Percentiles rank a stretch among this genome's conserved stretches.
Conservation (phyloP, 1,140 invertebrate species). For the Orius laevigatus region DNA sequence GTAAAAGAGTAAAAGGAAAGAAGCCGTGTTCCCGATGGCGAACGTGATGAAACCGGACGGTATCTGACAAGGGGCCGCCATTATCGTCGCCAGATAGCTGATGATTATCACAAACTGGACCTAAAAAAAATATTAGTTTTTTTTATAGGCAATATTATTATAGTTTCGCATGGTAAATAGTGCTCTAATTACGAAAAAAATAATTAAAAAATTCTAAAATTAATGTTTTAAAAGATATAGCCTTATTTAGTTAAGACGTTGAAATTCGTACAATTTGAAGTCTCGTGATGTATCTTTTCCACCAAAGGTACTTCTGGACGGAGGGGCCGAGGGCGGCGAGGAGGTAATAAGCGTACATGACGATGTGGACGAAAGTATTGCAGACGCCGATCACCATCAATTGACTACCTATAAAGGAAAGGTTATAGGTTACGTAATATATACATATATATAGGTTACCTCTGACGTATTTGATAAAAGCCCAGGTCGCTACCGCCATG, state of each 20-base stretch:
- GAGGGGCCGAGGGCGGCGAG: constrained; percentile 24
- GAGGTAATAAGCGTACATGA: constrained; percentile 30
- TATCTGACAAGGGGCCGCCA: constrained; percentile 35
- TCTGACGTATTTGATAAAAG: constrained; percentile 32
- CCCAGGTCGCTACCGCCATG: constrained; percentile 33
- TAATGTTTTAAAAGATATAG: no score
- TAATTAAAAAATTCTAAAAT: no score
- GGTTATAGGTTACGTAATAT: background rate
- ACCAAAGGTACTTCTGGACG: constrained; percentile 25
- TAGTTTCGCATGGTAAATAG: no score
- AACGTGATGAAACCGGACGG: background rate
- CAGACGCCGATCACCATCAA: constrained; percentile 21
- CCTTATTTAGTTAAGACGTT: no score
- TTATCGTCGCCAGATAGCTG: constrained; percentile 30
- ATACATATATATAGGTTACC: constrained; percentile 21
- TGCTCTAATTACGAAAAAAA: no score
- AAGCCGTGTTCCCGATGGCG: constrained; percentile 25
- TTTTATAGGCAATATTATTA: no score
- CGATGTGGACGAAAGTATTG: constrained; percentile 39
- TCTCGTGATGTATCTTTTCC: constrained; percentile 26
- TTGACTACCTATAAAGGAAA: constrained; percentile 30
- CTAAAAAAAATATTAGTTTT: constrained; percentile 27
- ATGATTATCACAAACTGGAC: constrained; percentile 40
- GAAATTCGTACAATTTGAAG: constrained; percentile 27
- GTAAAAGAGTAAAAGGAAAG: constrained; percentile 38